Base-by-base conservation (phyloP, 2,888 invertebrate genomes). In the Eutolmus rufibarbis region DNA sequence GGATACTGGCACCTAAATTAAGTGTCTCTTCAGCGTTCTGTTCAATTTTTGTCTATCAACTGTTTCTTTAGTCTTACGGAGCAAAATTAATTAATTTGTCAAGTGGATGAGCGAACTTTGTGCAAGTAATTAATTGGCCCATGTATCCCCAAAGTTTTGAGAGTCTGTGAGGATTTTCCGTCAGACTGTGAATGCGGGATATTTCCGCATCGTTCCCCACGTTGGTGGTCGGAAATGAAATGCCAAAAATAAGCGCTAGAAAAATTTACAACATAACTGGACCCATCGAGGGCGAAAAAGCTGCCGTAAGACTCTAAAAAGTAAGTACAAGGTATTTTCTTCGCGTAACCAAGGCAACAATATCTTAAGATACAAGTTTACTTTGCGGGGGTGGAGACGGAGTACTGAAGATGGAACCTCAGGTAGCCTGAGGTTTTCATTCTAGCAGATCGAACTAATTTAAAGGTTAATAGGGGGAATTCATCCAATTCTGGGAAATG, bases 61-160 rank as follows among this genome's bases (percentile, higher is more conserved):
- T 28, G 66, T 66, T 81, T 81, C 46, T 46, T 81, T 81, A 31
- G 31, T 51, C 51, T 16, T 51, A 8, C 28, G 23, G 12, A 31
- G n/a, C 31, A 43, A 81, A 81, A 56, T 56, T 81, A 81, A 81
- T 81, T 81, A 81, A 81, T 81, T 78, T 81, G 81, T 81, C 81
- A 56, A 81, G 81, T 81, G 81, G 81, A 81, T 31, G 81, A 81
- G 51, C 31, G 46, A 81, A 81, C 28, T 81, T 81, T 81, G 81
- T 81, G 56, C 51, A 51, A 56, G 56, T 81, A 56, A 81, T 81
- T 81, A 81, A 81, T 81, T 28, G 28, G 56, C 23, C 23, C 56
- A 81, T 81, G 34, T 81, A 56, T 43, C n/a, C 16, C 81, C 81
- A 81, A 56, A 4, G 9, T 78, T 14, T 43, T 14, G 12, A 34